Percentiles rank a stretch among this genome's conserved stretches.
Evolutionary conservation across 2,797 vertebrate genomes (phyloP).

Genomic region (Synaphobranchus kaupii): DNA sequence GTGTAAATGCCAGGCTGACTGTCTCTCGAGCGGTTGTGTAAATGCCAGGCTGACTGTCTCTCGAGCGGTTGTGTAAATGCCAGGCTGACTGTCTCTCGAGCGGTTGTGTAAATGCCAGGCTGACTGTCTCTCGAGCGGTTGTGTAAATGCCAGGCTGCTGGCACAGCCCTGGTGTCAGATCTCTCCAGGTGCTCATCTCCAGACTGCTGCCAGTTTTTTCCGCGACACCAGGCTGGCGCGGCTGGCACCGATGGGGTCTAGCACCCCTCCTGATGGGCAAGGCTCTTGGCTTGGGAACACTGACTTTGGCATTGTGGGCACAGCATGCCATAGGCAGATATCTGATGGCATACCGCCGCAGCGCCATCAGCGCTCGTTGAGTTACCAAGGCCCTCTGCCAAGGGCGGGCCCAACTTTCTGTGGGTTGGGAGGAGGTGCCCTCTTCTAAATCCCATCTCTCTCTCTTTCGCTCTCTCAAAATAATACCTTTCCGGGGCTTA

Average conservation of each 20-base stretch:
- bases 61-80: slow-evolving; percentile 47
- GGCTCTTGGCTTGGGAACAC: slow-evolving; percentile 41
- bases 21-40: slow-evolving; percentile 43
- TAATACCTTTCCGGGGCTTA: not conserved
- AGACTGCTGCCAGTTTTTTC: slow-evolving; percentile 58
- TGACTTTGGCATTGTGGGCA: slow-evolving; percentile 43
- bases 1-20: slow-evolving; percentile 42
- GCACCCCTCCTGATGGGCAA: slow-evolving; percentile 36
- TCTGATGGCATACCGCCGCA: slow-evolving; percentile 44
- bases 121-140: slow-evolving; percentile 40
- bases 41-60: slow-evolving; percentile 39
- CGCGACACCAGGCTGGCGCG: slow-evolving; percentile 53
- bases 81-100: slow-evolving; percentile 43
- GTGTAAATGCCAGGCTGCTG: slow-evolving; percentile 47
- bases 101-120: slow-evolving; percentile 39
- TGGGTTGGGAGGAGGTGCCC: not conserved
- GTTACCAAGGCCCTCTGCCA: slow-evolving; percentile 33
- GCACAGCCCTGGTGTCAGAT: slow-evolving; percentile 50
- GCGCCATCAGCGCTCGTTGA: slow-evolving; percentile 39
- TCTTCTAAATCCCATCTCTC: not conserved
- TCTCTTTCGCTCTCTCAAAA: not conserved
- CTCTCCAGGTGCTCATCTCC: slow-evolving; percentile 54
- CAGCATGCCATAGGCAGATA: slow-evolving; percentile 49
- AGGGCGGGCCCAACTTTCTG: slow-evolving; percentile 9
- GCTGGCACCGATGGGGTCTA: slow-evolving; percentile 40